These are phyloP conservation scores for Eupleurogrammus muticus DNA, from an alignment of 2,797 vertebrate genomes.

Conservation along the genomic window DNA sequence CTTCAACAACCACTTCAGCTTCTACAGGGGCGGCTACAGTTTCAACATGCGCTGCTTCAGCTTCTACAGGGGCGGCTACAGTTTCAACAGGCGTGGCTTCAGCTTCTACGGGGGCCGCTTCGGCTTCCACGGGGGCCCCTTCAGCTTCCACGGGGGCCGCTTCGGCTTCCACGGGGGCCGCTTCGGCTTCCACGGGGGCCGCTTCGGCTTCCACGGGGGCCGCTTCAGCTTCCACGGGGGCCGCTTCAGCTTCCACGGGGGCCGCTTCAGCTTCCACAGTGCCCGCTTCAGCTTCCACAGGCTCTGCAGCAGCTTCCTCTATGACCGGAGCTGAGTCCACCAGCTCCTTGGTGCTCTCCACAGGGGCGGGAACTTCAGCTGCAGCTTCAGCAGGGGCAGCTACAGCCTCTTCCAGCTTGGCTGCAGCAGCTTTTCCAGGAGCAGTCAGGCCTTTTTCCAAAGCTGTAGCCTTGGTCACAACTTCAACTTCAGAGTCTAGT, in stretches of 20 bases:
- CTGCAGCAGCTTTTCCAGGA: background rate
- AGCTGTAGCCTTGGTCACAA: background rate
- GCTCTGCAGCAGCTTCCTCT: background rate
- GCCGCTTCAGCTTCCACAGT: background rate
- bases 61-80: slow-evolving; percentile 20
- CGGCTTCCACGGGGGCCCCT: slow-evolving; percentile 7
- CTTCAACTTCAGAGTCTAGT: slow-evolving; percentile 16
- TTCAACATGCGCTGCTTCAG: slow-evolving; percentile 17
- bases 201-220: background rate
- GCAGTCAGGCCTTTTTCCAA: slow-evolving; percentile 2
- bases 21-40: background rate
- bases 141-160: background rate
- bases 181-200: background rate
- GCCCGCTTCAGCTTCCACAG: background rate
- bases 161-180: slow-evolving; percentile 2
- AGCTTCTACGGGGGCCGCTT: slow-evolving; percentile 2
- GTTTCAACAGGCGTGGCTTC: slow-evolving; percentile 44
- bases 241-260: background rate
- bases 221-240: background rate
- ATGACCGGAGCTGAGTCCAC: background rate
- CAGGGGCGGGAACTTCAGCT: background rate
- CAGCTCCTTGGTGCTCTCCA: background rate
- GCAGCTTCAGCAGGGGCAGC: slow-evolving; percentile 3
- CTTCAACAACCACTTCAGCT: slow-evolving; percentile 27
- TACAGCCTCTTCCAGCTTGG: background rate